Evolutionary conservation across 2,113 vertebrate genomes (phyloP).

Genomic region (Egretta garzetta): DNA sequence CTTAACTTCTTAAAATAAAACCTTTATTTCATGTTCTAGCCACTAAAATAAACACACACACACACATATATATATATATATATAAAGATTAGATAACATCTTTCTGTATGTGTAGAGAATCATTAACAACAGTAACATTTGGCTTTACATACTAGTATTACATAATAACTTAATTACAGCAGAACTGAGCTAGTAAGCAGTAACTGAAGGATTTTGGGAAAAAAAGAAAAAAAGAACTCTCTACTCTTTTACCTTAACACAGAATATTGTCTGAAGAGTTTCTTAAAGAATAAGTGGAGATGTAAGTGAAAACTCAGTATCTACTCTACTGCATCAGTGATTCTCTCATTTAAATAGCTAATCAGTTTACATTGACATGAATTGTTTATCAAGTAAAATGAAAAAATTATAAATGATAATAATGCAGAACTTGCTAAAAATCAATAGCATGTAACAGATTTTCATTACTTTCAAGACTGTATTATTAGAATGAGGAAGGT

Average conservation of each 20-base stretch:
- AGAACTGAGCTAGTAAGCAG: neutral
- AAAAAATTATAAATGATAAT: neutral
- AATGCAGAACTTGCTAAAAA: neutral
- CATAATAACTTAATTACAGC: neutral
- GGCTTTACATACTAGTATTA: neutral
- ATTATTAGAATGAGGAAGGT: neutral
- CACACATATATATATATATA: too few species aligned
- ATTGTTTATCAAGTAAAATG: neutral
- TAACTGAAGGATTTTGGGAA: neutral
- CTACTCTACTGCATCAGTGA: neutral
- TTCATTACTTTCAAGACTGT: neutral
- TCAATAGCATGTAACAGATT: neutral
- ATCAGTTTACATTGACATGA: neutral
- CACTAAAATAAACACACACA: neutral
- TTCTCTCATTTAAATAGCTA: neutral
- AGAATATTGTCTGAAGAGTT: neutral
- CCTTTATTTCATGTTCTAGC: neutral
- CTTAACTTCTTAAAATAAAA: neutral
- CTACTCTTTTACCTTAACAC: neutral
- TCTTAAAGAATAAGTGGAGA: neutral
- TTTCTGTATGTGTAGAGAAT: neutral
- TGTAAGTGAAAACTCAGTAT: neutral
- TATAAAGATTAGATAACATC: neutral
- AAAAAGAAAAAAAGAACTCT: fast-evolving
- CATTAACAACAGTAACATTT: neutral